phyloP scores from a whole-genome alignment of 2,113 vertebrate genomes.

The Peromyscus californicus region DNA sequence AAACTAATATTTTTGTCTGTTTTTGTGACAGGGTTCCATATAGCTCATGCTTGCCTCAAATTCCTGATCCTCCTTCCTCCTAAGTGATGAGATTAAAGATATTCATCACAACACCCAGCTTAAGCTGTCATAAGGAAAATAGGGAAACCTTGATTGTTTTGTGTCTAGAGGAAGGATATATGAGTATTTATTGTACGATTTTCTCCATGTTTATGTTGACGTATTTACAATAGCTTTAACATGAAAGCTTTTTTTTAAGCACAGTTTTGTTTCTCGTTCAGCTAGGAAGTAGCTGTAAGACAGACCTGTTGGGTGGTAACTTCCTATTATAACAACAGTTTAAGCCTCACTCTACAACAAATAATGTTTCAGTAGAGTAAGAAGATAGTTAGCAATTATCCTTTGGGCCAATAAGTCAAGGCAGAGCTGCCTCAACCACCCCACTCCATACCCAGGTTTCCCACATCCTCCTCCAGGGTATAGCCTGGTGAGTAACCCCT shows the following conservation, averaged over 20 bases:
- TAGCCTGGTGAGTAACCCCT: neutral
- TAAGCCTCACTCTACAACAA: conserved; percentile 28
- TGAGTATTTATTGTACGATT: neutral
- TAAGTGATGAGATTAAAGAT: neutral
- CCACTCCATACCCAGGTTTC: neutral
- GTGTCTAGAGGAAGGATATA: neutral
- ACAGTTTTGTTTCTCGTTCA: neutral
- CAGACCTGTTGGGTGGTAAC: neutral
- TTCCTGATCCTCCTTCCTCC: neutral
- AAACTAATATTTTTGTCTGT: neutral
- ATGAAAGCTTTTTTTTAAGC: conserved; percentile 8
- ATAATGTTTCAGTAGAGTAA: neutral
- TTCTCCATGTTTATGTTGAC: neutral
- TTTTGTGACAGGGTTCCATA: neutral
- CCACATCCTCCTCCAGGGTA: neutral
- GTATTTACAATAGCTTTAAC: conserved; percentile 11
- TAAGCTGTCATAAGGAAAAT: neutral
- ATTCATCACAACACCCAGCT: neutral
- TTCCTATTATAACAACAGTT: conserved; percentile 1
- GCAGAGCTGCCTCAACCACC: neutral
- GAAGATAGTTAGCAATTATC: neutral
- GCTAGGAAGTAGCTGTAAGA: neutral
- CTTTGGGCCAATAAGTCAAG: neutral
- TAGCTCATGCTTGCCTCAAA: neutral
- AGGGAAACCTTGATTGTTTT: neutral